Base-by-base conservation (phyloP, 2,797 vertebrate genomes). In the Tragopan temminckii region DNA sequence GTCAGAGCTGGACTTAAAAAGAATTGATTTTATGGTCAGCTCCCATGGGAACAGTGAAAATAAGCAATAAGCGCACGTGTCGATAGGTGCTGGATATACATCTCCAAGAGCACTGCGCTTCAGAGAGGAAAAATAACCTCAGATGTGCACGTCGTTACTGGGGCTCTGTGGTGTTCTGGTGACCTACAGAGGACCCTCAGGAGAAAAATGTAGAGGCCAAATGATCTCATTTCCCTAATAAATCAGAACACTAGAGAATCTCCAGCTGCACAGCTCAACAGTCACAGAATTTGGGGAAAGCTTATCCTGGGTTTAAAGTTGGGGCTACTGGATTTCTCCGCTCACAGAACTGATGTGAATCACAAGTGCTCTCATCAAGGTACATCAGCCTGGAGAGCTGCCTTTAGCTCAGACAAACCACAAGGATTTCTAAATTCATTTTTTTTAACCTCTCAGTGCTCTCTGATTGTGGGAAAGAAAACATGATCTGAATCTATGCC, bases 71-170 rank as follows among this genome's bases (percentile, higher is more conserved):
- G 17, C 20, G 9, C 5, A 21, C 20, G 12, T 50, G 25, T 42
- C 0, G 0, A 6, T 23, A 6, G 23, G 61, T 0, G 0, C 29
- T 43, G 53, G 29, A 40, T 53, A 12, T 45, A n/a, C 66, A 42
- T 13, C 45, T 69, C 45, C 45, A 87, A 36, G 24, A 75, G 1
- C 0, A 0, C 5, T 11, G 12, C 7, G 6, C 25, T 27, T 61
- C 7, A 4, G 4, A 53, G 7, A 18, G 5, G 8, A 40, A 36
- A 24, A 50, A 64, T 63, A 8, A 29, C 27, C 20, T 46, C 45
- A 25, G 0, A 2, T 13, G 18, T 9, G 36, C 2, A 0, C 16
- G 87, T 89, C 18, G 25, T 58, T 74, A 31, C 24, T 9, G 4
- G n/a, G n/a, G 5, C 17, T 0, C 0, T 8, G 29, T 24, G 9